Conservation (phyloP, 2,113 vertebrate genomes). For the Coptodon rendalli region DNA sequence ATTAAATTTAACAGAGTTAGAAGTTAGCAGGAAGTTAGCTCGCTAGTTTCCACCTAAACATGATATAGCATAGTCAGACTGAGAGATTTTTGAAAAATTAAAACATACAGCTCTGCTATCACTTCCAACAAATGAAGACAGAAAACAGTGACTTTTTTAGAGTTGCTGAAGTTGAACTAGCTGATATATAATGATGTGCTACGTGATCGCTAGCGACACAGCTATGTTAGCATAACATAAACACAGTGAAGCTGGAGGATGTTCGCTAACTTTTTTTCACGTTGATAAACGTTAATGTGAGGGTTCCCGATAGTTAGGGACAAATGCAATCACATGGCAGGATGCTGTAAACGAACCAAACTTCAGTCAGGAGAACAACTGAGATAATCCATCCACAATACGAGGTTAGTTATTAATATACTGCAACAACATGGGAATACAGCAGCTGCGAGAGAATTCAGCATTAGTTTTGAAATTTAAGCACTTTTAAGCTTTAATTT, state of each 20-base stretch:
- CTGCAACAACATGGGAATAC: background rate
- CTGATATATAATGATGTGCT: background rate
- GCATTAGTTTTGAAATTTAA: background rate
- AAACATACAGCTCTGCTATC: accelerated
- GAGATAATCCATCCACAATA: background rate
- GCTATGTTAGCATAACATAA: accelerated
- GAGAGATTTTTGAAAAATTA: background rate
- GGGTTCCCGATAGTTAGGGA: accelerated
- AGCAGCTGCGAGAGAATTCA: background rate
- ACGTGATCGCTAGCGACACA: accelerated
- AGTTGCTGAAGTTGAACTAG: background rate
- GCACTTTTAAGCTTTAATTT: background rate
- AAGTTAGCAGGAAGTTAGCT: background rate
- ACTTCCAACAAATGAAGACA: background rate
- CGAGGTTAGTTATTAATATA: background rate
- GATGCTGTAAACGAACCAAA: background rate
- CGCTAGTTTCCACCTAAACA: background rate
- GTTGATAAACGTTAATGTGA: background rate
- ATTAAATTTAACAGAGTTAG: background rate
- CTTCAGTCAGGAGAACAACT: background rate
- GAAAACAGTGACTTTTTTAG: background rate
- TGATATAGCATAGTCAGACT: accelerated
- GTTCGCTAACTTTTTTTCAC: background rate
- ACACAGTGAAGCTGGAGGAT: accelerated
- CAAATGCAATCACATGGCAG: background rate